Evolutionary conservation across 1,140 invertebrate genomes (phyloP).

Genomic region (Monochamus saltuarius): DNA sequence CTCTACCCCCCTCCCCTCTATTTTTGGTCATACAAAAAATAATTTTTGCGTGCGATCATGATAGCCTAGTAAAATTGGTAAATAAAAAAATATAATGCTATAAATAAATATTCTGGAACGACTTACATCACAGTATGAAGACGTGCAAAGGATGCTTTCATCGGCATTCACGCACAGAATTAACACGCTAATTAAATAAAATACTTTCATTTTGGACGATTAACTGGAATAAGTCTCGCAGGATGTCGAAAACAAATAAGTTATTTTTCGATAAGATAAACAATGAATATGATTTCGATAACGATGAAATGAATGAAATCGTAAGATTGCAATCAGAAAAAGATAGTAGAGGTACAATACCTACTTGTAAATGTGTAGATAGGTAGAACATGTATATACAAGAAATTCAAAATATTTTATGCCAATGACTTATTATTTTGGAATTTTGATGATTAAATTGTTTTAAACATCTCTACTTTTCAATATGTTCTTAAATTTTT

Average conservation of each 20-base stretch:
- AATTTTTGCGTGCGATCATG: no score
- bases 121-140: slow-evolving; percentile 9
- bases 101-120: neutral
- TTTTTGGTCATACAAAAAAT: no score
- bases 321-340: neutral
- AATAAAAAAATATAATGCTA: neutral
- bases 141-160: slow-evolving; percentile 2
- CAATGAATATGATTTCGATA: slow-evolving; percentile 1
- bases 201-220: slow-evolving; percentile 4
- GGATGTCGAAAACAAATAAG: neutral
- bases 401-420: no score
- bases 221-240: neutral
- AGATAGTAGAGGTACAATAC: no score
- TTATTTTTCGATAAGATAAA: slow-evolving; percentile 3
- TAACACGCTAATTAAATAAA: no score
- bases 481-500: no score
- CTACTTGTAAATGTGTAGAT: no score
- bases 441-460: no score
- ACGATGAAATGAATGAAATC: neutral
- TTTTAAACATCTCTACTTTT: no score
- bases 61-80: neutral
- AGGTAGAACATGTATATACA: no score
- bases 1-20: no score
- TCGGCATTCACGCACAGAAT: neutral
- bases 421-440: no score